Evolutionary conservation across 2,888 invertebrate species (phyloP), one percentile per base, ranked within the genome.

Genomic region (Ochropleura plecta): DNA sequence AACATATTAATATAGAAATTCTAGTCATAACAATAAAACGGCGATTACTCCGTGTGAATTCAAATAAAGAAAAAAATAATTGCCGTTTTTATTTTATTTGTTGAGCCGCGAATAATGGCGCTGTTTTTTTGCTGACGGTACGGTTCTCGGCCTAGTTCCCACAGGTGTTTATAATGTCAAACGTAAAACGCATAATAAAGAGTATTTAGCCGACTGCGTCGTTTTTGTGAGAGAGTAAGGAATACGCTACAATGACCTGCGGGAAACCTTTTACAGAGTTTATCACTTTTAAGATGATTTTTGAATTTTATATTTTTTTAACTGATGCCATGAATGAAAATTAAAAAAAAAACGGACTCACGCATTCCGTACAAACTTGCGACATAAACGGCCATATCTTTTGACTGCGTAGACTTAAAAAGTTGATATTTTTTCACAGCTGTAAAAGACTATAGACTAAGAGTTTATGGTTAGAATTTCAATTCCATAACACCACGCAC

Each of bases 131-230:
- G 89, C 86, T 83, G 85, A 84, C 91, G 59, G 77, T 92, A 87
- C 88, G 76, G 80, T 77, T 79, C 78, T 84, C 86, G 92, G 88
- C 93, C 92, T 86, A 90, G 92, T 93, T 93, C 93, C 84, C 93
- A 93, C 91, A 86, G 86, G 85, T 82, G 84, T 79, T 81, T 80
- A 82, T 87, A 90, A 90, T 91, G 90, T 87, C 89, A 89, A 88
- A 90, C 90, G 88, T 86, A 87, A 86, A 88, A 84, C 79, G 90
- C 87, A 89, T 90, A 86, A 88, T 88, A 87, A 89, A 72, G 73
- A 75, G 76, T 73, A 81, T 78, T 86, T 78, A 76, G 42, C 63
- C 30, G 67, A 62, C 20, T 79, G 62, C 71, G 70, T 57, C 49
- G 57, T 65, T 79, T 72, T 87, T 77, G 72, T 77, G 74, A n/a